These are phyloP conservation scores for Germaria angustata DNA, from an alignment of 2,888 invertebrate genomes.

Conservation along the genomic window DNA sequence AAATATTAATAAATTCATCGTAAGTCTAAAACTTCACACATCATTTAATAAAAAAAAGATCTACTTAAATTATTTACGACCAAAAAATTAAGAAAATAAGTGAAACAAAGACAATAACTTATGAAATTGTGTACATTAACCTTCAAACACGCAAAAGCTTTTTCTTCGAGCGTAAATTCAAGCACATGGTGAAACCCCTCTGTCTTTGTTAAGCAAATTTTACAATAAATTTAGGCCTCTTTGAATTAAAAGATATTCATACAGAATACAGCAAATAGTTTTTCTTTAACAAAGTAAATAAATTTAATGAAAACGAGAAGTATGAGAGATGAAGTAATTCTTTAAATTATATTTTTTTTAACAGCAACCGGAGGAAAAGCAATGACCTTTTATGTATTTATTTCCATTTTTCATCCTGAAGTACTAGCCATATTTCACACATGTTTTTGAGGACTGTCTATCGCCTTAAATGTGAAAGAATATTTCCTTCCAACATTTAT, in stretches of 20 bases:
- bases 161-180: slow-evolving; percentile 5
- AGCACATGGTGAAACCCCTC: neutral
- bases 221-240: neutral
- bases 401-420: no score
- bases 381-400: neutral
- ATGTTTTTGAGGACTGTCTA: no score
- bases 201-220: neutral
- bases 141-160: neutral
- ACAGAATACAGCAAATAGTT: neutral
- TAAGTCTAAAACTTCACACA: slow-evolving; percentile 7
- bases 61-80: neutral
- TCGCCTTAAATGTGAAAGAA: no score
- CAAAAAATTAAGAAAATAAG: neutral
- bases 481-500: no score
- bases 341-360: neutral
- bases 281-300: neutral
- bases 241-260: neutral
- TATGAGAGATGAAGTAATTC: slow-evolving; percentile 1
- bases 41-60: neutral
- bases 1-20: neutral
- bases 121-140: no score
- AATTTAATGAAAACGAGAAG: neutral
- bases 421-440: no score
- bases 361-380: neutral
- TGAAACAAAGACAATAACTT: no score